These are phyloP conservation scores for Gallinago undulata DNA, from an alignment of 2,113 vertebrate species.

Conservation along the genomic window DNA sequence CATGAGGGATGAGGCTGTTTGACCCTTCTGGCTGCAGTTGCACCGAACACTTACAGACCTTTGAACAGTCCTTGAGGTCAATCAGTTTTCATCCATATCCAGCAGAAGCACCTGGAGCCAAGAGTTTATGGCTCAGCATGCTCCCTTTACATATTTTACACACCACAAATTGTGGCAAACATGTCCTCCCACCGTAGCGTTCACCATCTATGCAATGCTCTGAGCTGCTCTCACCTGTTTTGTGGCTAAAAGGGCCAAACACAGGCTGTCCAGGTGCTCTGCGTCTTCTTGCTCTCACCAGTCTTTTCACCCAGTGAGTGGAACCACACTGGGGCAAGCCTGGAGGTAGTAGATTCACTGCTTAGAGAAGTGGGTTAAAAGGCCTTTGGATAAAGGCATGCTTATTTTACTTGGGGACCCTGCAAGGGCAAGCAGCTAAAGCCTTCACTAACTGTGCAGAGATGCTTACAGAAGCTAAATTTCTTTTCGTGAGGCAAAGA, in stretches of 20 bases:
- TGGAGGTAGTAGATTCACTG: not conserved
- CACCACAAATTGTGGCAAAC: not conserved
- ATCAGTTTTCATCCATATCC: not conserved
- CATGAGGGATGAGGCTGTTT: not conserved
- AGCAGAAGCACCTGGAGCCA: not conserved
- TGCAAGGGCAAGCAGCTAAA: not conserved
- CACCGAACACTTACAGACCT: not conserved
- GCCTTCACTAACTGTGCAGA: not conserved
- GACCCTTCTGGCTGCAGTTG: not conserved
- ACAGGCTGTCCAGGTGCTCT: not conserved
- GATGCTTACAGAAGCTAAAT: not conserved
- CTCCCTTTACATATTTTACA: not conserved
- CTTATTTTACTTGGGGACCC: not conserved
- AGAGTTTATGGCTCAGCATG: not conserved
- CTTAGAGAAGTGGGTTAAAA: not conserved
- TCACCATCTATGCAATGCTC: not conserved
- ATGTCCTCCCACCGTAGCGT: accelerated
- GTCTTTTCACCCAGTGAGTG: not conserved
- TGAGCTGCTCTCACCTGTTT: not conserved
- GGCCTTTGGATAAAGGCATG: not conserved
- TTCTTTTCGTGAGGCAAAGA: not conserved
- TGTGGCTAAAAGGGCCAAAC: not conserved
- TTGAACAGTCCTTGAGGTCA: not conserved
- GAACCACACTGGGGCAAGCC: not conserved
- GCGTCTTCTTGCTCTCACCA: not conserved